A percentile compares a stretch with the other conserved stretches of the same genome.
These are phyloP conservation scores for Gymnocheta viridis DNA, from an alignment of 2,888 invertebrate genomes.

Conservation along the genomic window DNA sequence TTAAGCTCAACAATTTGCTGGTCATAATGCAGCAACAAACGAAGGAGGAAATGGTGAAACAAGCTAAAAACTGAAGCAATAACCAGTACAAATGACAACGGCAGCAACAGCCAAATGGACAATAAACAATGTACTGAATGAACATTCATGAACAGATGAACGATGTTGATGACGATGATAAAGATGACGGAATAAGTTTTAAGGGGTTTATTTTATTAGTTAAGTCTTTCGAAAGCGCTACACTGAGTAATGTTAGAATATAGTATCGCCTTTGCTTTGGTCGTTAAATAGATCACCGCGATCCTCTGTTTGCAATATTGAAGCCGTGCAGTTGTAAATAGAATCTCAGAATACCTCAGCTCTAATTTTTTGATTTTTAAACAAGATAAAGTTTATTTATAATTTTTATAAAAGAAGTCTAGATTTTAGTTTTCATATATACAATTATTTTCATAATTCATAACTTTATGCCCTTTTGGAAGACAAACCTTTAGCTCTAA, in stretches of 20 bases:
- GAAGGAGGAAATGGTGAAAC: constrained; percentile 11
- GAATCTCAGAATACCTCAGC: no score
- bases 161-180: constrained; percentile 52
- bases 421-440: no score
- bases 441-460: no score
- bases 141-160: constrained; percentile 65
- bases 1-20: constrained; percentile 72
- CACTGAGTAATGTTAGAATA: background rate
- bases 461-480: no score
- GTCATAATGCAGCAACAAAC: constrained; percentile 55
- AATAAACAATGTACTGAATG: constrained; percentile 46
- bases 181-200: constrained; percentile 36
- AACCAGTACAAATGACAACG: constrained; percentile 43
- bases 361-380: no score
- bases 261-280: background rate
- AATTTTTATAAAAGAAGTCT: no score
- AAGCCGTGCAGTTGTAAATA: no score
- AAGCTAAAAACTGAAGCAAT: constrained; percentile 41
- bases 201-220: constrained; percentile 4
- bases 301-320: no score
- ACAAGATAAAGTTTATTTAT: no score
- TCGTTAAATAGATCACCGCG: no score
- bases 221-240: background rate
- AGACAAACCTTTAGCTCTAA: no score
- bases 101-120: constrained; percentile 33